Percentiles rank a stretch among this genome's conserved stretches.
Conservation (phyloP, 2,888 invertebrate species). For the Eudasyphora cyanicolor region DNA sequence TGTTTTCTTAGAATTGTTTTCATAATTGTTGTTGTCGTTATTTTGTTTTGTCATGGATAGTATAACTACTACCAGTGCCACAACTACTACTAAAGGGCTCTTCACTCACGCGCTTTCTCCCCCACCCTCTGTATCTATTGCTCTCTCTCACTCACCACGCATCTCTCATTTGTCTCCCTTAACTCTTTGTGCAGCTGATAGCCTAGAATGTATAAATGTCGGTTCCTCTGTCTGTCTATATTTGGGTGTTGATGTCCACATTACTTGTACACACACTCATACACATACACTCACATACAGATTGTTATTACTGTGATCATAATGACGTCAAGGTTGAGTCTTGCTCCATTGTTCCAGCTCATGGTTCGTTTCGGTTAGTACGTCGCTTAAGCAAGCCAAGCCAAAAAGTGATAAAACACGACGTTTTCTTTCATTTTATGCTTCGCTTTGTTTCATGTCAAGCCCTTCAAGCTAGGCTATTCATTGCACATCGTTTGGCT, state of each 20-base stretch:
- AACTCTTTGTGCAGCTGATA: neutral
- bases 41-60: neutral
- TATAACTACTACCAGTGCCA: neutral
- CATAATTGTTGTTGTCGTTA: neutral
- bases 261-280: neutral
- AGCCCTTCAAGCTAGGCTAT: too few species aligned
- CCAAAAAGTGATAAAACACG: neutral
- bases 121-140: too few species aligned
- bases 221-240: neutral
- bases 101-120: too few species aligned
- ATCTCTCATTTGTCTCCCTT: neutral
- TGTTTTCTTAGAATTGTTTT: neutral
- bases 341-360: neutral
- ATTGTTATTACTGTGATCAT: slow-evolving; percentile 4
- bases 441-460: neutral
- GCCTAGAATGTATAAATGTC: neutral
- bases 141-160: too few species aligned
- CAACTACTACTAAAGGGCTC: too few species aligned
- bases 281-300: neutral
- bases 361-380: too few species aligned
- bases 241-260: neutral
- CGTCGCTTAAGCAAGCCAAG: neutral
- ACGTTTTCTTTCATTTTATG: neutral
- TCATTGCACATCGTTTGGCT: neutral
- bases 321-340: slow-evolving; percentile 30